Evolutionary conservation across 2,888 invertebrate species (phyloP).

Genomic region (Ligdia adustata): DNA sequence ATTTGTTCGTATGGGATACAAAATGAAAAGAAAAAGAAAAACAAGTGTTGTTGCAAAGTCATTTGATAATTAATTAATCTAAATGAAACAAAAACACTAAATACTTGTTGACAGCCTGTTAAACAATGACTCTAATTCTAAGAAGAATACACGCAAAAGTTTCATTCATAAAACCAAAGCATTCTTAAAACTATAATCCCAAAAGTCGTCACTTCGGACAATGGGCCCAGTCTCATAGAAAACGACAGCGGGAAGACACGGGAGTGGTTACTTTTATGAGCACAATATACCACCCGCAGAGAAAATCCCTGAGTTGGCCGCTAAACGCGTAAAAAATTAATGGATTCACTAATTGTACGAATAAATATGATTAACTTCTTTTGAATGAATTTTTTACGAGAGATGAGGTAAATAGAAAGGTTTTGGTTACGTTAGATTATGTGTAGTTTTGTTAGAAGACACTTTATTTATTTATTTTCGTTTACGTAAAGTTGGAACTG

Average conservation of each 20-base stretch:
- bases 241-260: conserved; percentile 43
- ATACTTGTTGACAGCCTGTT: too few relatives aligned
- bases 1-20: too few relatives aligned
- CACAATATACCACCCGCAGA: conserved; percentile 75
- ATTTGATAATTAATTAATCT: too few relatives aligned
- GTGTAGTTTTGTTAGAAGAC: too few relatives aligned
- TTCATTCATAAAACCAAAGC: conserved; percentile 1
- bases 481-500: too few relatives aligned
- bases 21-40: too few relatives aligned
- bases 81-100: too few relatives aligned
- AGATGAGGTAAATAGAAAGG: too few relatives aligned
- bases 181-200: not conserved
- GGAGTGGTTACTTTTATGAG: conserved; percentile 67
- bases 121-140: too few relatives aligned
- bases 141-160: not conserved
- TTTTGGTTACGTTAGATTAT: too few relatives aligned
- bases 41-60: too few relatives aligned
- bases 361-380: conserved; percentile 41
- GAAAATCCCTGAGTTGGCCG: conserved; percentile 44
- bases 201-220: conserved; percentile 46
- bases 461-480: too few relatives aligned
- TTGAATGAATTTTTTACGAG: conserved; percentile 26
- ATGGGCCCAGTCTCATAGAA: conserved; percentile 51
- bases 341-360: conserved; percentile 46
- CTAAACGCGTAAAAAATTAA: conserved; percentile 53